A percentile compares a stretch with the other conserved stretches of the same genome.
These are phyloP conservation scores for Rhabdomys pumilio DNA, from an alignment of 2,797 vertebrate genomes.

Conservation along the genomic window DNA sequence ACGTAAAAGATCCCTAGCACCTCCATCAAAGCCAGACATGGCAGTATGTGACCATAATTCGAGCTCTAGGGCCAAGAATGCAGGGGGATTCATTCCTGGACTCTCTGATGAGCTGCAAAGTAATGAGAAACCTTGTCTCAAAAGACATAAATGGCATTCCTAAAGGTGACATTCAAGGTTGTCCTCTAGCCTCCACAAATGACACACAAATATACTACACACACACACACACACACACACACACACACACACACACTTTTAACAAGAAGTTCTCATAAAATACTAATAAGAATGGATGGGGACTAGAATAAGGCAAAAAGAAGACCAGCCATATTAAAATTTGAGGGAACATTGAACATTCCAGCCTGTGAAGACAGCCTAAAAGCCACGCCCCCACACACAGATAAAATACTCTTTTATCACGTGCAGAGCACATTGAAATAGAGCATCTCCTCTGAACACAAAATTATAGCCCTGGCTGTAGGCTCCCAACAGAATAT, in stretches of 20 bases:
- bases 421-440: no score
- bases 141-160: neutral
- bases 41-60: no score
- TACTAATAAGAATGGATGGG: neutral
- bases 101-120: neutral
- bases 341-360: slow-evolving; percentile 39
- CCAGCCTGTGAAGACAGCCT: neutral
- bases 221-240: neutral
- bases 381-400: no score
- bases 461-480: no score
- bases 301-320: neutral
- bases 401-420: no score
- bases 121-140: neutral
- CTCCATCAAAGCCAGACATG: neutral
- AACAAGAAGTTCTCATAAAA: neutral
- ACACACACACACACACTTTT: neutral
- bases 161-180: neutral
- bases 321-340: neutral
- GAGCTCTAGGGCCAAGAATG: no score
- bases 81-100: no score
- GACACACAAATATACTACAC: neutral
- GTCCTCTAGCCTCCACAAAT: neutral
- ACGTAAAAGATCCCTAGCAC: neutral
- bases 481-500: no score
- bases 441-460: no score